Evolutionary conservation across 2,113 vertebrate genomes (phyloP), one percentile per base, ranked within the genome.

Genomic region (Rhinolophus sinicus): DNA sequence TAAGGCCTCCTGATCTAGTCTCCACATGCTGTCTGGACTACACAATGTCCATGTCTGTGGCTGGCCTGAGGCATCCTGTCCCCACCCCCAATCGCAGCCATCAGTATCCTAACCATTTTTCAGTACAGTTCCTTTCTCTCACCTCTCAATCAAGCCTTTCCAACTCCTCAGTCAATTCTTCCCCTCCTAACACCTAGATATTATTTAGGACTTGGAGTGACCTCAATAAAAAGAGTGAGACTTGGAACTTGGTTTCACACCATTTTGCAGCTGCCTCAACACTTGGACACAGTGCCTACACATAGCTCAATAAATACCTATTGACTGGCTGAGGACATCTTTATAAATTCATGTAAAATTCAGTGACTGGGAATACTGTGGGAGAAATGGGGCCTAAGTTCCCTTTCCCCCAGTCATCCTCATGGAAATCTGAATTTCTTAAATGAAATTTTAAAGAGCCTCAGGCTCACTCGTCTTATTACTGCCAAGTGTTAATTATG

Each of bases 401-500:
- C 52, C 72, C 56, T 90, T 56, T 89, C 35, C 44, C 92, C 88
- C 56, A 64, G 80, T 50, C 85, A 92, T 62, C 69, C 84, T 85
- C 78, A 88, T 72, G 89, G 95, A 97, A 97, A 97, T 88, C 38
- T 64, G 94, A 90, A 94, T 97, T 95, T 94, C 94, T 95, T 97
- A 98, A 98, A 93, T 96, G 93, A 97, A 97, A 97, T 97, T 77
- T 75, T 90, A 96, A 75, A 92, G 76, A 82, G 94, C 97, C 94
- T 95, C 88, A 40, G 95, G 97, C 96, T 96, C 40, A 77, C 4
- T 26, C 76, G 81, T 35, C 94, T 95, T 73, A 88, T 93, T 94
- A 95, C 96, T 93, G 95, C 93, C 88, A 93, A 96, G 88, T 91
- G 85, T 98, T 97, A 98, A 97, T 98, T 97, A 97, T 50, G 88